Conservation (phyloP, 2,113 vertebrate genomes). For the Pelodiscus sinensis region DNA sequence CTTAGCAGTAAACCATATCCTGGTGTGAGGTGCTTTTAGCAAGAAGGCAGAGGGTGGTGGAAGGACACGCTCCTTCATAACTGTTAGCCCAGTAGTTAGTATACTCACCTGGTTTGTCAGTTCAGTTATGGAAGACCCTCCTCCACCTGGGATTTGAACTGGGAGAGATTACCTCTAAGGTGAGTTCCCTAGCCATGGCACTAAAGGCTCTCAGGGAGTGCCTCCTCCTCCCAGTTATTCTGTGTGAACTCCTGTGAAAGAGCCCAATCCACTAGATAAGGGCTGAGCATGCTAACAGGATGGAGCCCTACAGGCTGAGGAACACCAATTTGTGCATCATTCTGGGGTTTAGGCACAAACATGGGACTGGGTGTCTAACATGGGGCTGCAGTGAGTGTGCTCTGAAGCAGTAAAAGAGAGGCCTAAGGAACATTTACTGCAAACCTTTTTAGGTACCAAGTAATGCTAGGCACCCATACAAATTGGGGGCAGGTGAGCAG, state of each 20-base stretch:
- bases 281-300: background rate
- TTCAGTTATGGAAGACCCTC: background rate
- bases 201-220: background rate
- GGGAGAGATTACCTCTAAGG: background rate
- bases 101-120: background rate
- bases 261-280: background rate
- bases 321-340: background rate
- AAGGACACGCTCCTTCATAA: background rate
- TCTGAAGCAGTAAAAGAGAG: background rate
- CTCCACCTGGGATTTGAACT: background rate
- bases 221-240: background rate
- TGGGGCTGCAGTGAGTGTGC: background rate
- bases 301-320: background rate
- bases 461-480: background rate
- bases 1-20: background rate
- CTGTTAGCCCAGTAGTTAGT: background rate
- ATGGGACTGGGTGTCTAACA: background rate
- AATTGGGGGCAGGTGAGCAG: background rate
- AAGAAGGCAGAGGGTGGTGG: background rate
- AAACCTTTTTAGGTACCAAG: background rate
- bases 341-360: background rate
- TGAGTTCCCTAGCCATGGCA: background rate
- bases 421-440: background rate
- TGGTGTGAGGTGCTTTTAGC: background rate
- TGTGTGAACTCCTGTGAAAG: background rate